Base-by-base conservation (phyloP, 2,113 vertebrate species). In the Cebidichthys violaceus region DNA sequence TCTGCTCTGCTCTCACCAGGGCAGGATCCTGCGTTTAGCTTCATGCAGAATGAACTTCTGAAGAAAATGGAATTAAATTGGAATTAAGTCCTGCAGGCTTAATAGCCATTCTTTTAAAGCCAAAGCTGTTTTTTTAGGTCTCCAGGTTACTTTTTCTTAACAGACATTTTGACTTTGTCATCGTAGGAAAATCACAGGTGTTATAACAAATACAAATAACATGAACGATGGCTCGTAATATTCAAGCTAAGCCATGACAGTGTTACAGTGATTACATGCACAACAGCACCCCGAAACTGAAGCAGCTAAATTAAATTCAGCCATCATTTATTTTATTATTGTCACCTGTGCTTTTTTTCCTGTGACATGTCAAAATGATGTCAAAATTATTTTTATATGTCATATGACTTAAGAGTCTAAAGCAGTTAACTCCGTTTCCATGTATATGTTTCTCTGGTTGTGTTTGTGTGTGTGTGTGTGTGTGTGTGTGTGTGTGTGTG, bases 51-150 rank as follows among this genome's bases (percentile, higher is more conserved):
- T 77, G 62, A 60, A 41, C 10, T 22, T 54, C 29, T 27, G 27
- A 66, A 55, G 39, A 62, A 74, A 57, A 68, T 71, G 41, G 29
- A 50, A 59, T 68, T 77, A 81, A 81, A 72, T 78, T 76, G 61
- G 17, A 62, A 75, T 50, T 83, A 54, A 68, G 47, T 75, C 55
- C 57, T 18, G 13, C 18, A 66, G 71, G 50, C 61, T 77, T 75
- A 74, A 74, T 33, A 60, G 39, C 31, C 37, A 8, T 70, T 31
- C 60, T 50, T 50, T 81, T 75, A 64, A 77, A 37, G 55, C 62
- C 76, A 62, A 55, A 77, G 64, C 18, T 2, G 1, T 1, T 31
- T 14, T 31, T 6, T 47, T 69, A 50, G 10, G 37, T 20, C 20
- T 37, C 4, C 4, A 24, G 22, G 13, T 55, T 55, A 55, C 22